These are phyloP conservation scores for Leptinotarsa juncta DNA, from an alignment of 2,888 invertebrate genomes.

Conservation along the genomic window DNA sequence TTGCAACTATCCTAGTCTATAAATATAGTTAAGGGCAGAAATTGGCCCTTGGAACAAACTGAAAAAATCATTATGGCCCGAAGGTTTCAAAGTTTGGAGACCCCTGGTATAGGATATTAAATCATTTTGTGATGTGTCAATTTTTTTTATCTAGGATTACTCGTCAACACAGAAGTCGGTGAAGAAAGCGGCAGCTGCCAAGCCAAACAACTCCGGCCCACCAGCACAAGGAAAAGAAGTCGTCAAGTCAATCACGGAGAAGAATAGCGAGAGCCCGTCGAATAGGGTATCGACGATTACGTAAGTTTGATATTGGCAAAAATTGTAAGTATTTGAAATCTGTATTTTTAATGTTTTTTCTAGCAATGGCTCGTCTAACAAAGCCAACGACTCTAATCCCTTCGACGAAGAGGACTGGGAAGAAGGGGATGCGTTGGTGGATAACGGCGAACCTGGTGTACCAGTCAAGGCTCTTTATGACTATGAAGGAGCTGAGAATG, in stretches of 20 bases:
- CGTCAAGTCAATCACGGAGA: constrained; percentile 42
- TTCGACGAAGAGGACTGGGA: constrained; percentile 88
- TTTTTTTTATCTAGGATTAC: constrained; percentile 68
- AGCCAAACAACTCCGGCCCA: constrained; percentile 51
- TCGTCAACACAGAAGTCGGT: constrained; percentile 69
- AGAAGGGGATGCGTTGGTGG: constrained; percentile 85
- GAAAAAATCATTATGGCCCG: no score
- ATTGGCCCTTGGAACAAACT: no score
- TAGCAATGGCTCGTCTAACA: constrained; percentile 72
- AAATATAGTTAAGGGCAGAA: no score
- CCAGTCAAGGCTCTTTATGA: constrained; percentile 96
- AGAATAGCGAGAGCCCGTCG: constrained; percentile 63
- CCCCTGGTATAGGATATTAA: not conserved
- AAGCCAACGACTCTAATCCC: constrained; percentile 77
- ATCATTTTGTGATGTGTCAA: no score
- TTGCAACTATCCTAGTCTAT: no score
- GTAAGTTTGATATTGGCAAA: constrained; percentile 65
- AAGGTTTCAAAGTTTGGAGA: no score
- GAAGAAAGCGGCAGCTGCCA: constrained; percentile 64
- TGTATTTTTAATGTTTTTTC: constrained; percentile 27
- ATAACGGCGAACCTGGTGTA: constrained; percentile 93
- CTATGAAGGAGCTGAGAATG: constrained; percentile 96
- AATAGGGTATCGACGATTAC: constrained; percentile 74
- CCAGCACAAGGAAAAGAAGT: constrained; percentile 35
- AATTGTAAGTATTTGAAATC: no score